Evolutionary conservation across 2,888 invertebrate genomes (phyloP), one percentile per base, ranked within the genome.

Genomic region (Eupithecia dodoneata): DNA sequence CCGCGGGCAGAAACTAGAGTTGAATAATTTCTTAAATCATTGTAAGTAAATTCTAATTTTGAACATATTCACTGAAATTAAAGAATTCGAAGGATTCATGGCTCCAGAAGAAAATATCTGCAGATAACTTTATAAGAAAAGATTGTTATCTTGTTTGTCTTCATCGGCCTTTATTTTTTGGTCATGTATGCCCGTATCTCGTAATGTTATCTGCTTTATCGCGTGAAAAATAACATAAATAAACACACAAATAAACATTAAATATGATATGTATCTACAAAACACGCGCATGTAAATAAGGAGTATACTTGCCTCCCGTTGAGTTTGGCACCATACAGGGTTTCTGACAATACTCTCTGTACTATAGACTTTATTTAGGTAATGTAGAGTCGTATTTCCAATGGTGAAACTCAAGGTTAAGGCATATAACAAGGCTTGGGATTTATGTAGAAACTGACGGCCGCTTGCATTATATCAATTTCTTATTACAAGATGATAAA

Each of bases 251-350:
- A 80, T 76, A 81, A 77, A 73, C 66, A 59, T 45, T 79, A 87
- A 87, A 86, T 88, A 89, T 89, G 91, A 92, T 91, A 92, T 90
- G 88, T 89, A 87, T 86, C 86, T 85, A 89, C 87, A 91, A 91
- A 91, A 91, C 91, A 93, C 88, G 88, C 87, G 85, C 90, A 92
- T 93, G 91, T 92, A 93, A 94, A 93, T 91, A 92, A 88, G 87
- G 86, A 89, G 85, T 87, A 72, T 72, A 72, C 74, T 76, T 75
- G 66, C 79, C 91, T 88, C 93, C 91, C 91, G 92, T 85, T 81
- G 93, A 83, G 85, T 88, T 88, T 89, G 89, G 91, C 93, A 92
- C 90, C 90, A 86, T 83, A 86, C 90, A 81, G 88, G 81, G 88
- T 82, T 84, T 84, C 83, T 86, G 84, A 82, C 82, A 80, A 45